Base-by-base conservation (phyloP, 1,140 invertebrate species). In the Ceratina japonica region DNA sequence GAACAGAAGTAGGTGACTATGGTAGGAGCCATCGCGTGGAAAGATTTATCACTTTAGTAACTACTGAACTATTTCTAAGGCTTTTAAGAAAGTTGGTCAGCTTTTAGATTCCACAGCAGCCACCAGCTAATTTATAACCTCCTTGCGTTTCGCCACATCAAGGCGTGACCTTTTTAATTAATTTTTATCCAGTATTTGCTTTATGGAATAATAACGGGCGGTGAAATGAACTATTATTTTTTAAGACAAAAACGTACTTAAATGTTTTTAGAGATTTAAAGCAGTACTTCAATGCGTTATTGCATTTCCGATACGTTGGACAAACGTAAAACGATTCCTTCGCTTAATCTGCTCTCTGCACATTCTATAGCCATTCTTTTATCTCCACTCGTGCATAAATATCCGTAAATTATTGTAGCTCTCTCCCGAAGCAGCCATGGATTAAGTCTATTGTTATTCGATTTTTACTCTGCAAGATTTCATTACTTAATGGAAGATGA, bases 51-150 rank as follows among this genome's bases (percentile, higher is more conserved):
- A 61, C 24, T 61, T 61, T 44, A 44, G 20, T 27, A 61, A 31
- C 12, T 61, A 20, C 7, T 24, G 10, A 24, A 61, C 22, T 61
- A 61, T 61, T 59, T 15, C 13, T 27, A 27, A 27, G 59, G 58
- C 58, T 61, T 24, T 61, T 24, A 61, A 61, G 58, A 61, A 61
- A 61, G 15, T 61, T 27, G 22, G 24, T 27, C 24, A 61, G 59
- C 13, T 7, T 27, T 5, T 15, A 22, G 20, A 7, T 22, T 22
- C 1, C n/a, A 3, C 3, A 22, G 3, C 58, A 13, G 16, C n/a
- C n/a, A 58, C n/a, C 1, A 20, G 56, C 13, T 59, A 59, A 59
- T 59, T 59, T 22, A 59, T 24, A 1, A 22, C 58, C 37, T 44
- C 5, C 10, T 44, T 8, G 37, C 37, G 37, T 44, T 24, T 7